phyloP scores from a whole-genome alignment of 2,888 invertebrate species.

The Ophioninae sp. region DNA sequence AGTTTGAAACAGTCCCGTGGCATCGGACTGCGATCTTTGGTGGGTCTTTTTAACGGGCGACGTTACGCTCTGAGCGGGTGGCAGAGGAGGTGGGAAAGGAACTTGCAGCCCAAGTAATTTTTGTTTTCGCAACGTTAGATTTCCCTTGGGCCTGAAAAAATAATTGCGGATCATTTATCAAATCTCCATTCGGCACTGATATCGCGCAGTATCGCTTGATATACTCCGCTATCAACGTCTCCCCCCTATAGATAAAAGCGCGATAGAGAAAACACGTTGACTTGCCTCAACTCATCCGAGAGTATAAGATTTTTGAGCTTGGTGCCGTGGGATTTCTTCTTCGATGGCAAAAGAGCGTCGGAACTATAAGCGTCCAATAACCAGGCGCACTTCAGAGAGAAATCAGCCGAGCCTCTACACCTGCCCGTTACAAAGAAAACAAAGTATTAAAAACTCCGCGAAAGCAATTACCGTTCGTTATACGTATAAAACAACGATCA shows the following conservation, averaged over 20 bases:
- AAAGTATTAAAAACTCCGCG: conserved; percentile 33
- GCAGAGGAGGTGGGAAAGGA: conserved; percentile 78
- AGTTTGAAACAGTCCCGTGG: conserved; percentile 86
- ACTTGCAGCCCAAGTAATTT: conserved; percentile 76
- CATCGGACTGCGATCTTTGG: conserved; percentile 91
- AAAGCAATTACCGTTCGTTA: conserved; percentile 10
- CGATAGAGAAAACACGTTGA: not conserved
- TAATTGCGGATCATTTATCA: not conserved
- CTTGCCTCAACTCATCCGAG: conserved; percentile 85
- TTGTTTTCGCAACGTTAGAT: conserved; percentile 74
- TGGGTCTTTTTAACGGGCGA: conserved; percentile 88
- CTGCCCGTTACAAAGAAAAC: conserved; percentile 80
- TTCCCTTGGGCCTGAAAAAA: conserved; percentile 77
- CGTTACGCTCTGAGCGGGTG: conserved; percentile 76
- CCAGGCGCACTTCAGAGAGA: conserved; percentile 98
- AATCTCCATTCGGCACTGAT: not conserved
- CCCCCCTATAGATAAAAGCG: not conserved
- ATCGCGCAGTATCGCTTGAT: too few relatives aligned
- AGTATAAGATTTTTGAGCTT: conserved; percentile 89
- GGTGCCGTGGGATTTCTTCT: conserved; percentile 89
- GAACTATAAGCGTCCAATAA: conserved; percentile 96
- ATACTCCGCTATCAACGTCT: not conserved
- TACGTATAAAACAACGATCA: conserved; percentile 16
- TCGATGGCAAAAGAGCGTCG: conserved; percentile 86
- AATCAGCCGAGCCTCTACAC: conserved; percentile 97